A percentile compares a stretch with the other conserved stretches of the same genome.
Evolutionary conservation across 2,113 vertebrate genomes (phyloP).

Genomic region (Hippocampus comes): DNA sequence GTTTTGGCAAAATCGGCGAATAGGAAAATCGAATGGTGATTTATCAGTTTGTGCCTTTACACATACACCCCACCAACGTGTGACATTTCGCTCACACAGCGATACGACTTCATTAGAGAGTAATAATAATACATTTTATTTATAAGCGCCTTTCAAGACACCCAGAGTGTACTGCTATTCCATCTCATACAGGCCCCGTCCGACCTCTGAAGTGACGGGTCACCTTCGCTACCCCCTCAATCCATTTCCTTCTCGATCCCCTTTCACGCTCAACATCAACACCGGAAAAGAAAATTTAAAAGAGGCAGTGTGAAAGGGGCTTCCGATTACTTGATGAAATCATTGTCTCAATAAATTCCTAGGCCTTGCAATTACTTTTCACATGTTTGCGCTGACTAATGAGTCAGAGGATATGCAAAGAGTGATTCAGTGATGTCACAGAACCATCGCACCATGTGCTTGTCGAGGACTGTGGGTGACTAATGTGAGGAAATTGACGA

Average conservation of each 20-base stretch:
- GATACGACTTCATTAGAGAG: neutral
- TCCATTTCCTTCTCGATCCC: too few relatives aligned
- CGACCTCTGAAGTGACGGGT: neutral
- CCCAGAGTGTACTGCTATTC: neutral
- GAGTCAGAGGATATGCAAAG: slow-evolving; percentile 30
- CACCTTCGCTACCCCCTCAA: neutral
- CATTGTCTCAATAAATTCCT: neutral
- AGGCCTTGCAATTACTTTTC: neutral
- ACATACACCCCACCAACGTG: neutral
- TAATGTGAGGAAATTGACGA: slow-evolving; percentile 16
- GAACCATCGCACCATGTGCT: slow-evolving; percentile 24
- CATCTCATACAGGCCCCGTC: neutral
- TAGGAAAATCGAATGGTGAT: neutral
- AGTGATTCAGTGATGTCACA: slow-evolving; percentile 29
- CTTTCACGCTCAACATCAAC: too few relatives aligned
- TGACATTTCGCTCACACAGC: neutral
- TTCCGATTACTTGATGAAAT: neutral
- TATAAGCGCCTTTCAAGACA: too few relatives aligned
- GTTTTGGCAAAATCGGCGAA: neutral
- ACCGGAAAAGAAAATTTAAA: neutral
- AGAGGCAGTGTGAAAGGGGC: neutral
- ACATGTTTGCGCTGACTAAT: slow-evolving; percentile 17
- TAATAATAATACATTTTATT: too few relatives aligned
- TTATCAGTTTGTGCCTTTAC: neutral
- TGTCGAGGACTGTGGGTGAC: slow-evolving; percentile 28